phyloP scores from a whole-genome alignment of 1,140 invertebrate species.

The Delia radicum region DNA sequence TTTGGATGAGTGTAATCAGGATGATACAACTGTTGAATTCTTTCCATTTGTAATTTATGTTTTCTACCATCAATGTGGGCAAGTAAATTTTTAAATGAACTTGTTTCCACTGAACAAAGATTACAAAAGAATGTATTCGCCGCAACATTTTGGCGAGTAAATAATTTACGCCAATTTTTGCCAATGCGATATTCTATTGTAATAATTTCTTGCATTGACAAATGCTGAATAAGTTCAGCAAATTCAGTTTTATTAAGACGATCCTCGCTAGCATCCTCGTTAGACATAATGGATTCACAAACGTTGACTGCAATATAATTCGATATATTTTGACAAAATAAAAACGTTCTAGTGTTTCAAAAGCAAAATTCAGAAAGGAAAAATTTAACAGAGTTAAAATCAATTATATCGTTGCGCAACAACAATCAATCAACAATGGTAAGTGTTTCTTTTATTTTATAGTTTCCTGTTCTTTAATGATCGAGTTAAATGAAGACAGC shows the following conservation, averaged over 20 bases:
- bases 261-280: background rate
- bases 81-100: constrained; percentile 39
- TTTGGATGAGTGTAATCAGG: constrained; percentile 10
- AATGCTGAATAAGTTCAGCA: constrained; percentile 1
- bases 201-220: constrained; percentile 12
- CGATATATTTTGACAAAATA: background rate
- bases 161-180: constrained; percentile 32
- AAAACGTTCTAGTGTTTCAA: background rate
- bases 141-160: constrained; percentile 7
- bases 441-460: background rate
- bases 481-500: background rate
- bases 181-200: constrained; percentile 13
- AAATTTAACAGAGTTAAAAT: too few species aligned
- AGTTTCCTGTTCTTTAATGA: background rate
- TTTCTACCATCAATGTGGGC: constrained; percentile 41
- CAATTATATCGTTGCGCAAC: too few species aligned
- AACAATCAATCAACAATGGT: background rate
- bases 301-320: too few species aligned
- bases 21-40: constrained; percentile 27
- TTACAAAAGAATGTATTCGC: constrained; percentile 35
- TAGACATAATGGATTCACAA: background rate
- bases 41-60: constrained; percentile 33
- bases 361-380: background rate
- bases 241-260: background rate
- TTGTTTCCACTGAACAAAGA: constrained; percentile 37